Percentiles rank a stretch among this genome's conserved stretches.
These are phyloP conservation scores for Odontothrips loti DNA, from an alignment of 2,888 invertebrate species.

Conservation along the genomic window DNA sequence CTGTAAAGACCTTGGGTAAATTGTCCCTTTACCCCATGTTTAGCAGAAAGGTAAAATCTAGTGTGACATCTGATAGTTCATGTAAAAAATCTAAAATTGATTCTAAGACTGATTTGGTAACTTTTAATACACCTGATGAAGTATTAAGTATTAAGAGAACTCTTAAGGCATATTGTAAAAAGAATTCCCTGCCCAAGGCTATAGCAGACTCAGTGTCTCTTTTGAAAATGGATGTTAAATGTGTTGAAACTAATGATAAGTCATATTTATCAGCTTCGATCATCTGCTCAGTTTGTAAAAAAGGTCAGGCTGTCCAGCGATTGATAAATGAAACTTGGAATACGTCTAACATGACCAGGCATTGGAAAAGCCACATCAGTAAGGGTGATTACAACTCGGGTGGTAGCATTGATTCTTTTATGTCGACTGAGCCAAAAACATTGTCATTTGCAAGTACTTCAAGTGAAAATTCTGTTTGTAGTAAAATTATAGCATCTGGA, in stretches of 20 bases:
- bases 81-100: neutral
- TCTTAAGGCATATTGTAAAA: no score
- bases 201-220: neutral
- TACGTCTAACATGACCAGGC: no score
- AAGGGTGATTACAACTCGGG: neutral
- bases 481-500: neutral
- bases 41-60: neutral
- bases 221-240: neutral
- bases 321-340: neutral
- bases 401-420: neutral
- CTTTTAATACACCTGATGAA: no score
- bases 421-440: neutral
- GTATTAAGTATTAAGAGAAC: no score
- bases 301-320: neutral
- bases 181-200: no score
- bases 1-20: neutral
- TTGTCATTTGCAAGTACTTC: no score
- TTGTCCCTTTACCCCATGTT: neutral
- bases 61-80: neutral
- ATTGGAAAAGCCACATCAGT: neutral
- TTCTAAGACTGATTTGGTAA: no score
- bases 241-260: neutral
- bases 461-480: neutral
- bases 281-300: neutral
- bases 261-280: neutral